These are phyloP conservation scores for Thamnophis elegans DNA, from an alignment of 2,797 vertebrate species.

Conservation along the genomic window DNA sequence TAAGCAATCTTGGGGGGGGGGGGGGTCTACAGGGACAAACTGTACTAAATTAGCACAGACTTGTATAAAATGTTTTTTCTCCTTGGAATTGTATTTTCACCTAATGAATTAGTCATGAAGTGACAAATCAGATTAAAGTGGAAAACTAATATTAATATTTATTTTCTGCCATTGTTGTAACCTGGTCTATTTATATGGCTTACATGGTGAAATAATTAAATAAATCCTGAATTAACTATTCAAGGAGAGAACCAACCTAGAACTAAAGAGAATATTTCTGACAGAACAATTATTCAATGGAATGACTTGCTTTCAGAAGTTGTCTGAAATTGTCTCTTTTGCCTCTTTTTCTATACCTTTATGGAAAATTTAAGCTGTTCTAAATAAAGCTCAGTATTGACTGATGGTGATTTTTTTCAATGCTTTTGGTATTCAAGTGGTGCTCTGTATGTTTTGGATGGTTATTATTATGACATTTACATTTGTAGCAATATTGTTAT, in stretches of 20 bases:
- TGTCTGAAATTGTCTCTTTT: too few relatives aligned
- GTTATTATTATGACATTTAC: background rate
- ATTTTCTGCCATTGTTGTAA: background rate
- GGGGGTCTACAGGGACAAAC: background rate
- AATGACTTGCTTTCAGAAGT: background rate
- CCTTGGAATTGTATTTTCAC: background rate
- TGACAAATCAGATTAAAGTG: background rate
- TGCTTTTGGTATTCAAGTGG: background rate
- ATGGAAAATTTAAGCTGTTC: background rate
- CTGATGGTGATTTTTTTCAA: background rate
- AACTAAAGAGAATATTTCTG: too few relatives aligned
- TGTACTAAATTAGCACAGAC: background rate
- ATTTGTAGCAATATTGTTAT: background rate
- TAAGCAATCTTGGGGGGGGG: constrained; percentile 2
- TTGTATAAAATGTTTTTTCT: background rate
- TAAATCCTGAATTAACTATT: background rate
- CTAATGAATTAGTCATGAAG: background rate
- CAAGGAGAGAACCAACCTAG: too few relatives aligned
- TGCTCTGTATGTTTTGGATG: background rate
- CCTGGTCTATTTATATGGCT: background rate
- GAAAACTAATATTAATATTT: background rate
- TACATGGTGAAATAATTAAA: background rate
- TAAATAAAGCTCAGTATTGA: background rate
- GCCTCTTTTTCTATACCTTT: background rate
- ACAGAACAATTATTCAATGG: background rate